Base-by-base conservation (phyloP, 2,888 invertebrate species). In the Coremacera marginata region DNA sequence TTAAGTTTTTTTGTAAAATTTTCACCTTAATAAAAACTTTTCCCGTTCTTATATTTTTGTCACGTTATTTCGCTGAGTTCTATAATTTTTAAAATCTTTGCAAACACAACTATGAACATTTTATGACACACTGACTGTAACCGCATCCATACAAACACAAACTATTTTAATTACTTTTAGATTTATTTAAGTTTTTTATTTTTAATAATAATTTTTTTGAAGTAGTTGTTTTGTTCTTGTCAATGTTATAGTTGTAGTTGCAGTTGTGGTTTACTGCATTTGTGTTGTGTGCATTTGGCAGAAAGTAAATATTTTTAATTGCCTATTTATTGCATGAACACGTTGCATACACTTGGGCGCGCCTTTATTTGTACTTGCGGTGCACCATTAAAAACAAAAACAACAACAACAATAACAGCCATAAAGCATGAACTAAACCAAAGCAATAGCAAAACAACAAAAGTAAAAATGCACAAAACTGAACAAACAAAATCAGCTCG, bases 291-390 rank as follows among this genome's bases (percentile, higher is more conserved):
- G 25, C 49, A 51, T 68, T 51, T 68, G 49, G 68, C 31, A n/a
- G 27, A 16, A 68, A 25, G 68, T 51, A 51, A 68, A 68, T 68
- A 68, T 68, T 68, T 68, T 68, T 68, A 68, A 68, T 68, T 68
- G 68, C 51, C 68, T 51, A 68, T 68, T 68, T 68, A 68, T 68
- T 68, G 68, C 51, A 51, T 51, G 51, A 51, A 51, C 68, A 68
- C 68, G 68, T 68, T 68, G 68, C 49, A 68, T 51, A 68, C 68
- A 49, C 51, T 68, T 22, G 49, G 68, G 68, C 51, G 68, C 68
- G 31, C 62, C 19, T 55, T 22, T 19, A 19, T 55, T 55, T 19
- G 19, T 22, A 19, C 22, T 19, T 55, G 22, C 55, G 19, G 22
- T 25, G 9, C 57, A 27, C 57, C 22, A n/a, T 27, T 25, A 60